A percentile compares a stretch with the other conserved stretches of the same genome.
Evolutionary conservation across 1,140 invertebrate species (phyloP).

Genomic region (Aphis craccivora): DNA sequence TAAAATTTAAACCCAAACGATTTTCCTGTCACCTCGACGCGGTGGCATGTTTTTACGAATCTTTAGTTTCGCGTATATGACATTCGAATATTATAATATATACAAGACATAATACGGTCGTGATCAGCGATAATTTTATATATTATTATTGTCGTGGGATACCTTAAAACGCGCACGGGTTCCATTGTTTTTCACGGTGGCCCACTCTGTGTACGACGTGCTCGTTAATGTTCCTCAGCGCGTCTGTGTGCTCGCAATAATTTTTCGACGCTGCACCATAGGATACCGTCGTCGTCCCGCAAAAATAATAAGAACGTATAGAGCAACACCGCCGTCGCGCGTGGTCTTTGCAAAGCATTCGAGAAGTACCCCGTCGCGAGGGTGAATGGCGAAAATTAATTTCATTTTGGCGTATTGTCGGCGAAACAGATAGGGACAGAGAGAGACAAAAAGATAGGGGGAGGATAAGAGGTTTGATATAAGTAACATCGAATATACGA

Average conservation of each 20-base stretch:
- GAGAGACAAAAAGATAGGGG: background rate
- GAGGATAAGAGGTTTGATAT: background rate
- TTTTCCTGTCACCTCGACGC: background rate
- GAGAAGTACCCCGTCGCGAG: background rate
- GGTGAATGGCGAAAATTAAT: background rate
- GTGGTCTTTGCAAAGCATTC: background rate
- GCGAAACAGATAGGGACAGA: background rate
- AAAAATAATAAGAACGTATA: background rate
- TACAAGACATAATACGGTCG: no score
- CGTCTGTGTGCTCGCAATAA: no score
- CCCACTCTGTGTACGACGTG: background rate
- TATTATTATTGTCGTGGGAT: no score
- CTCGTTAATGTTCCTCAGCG: no score
- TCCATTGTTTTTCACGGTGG: background rate
- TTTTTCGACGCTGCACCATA: background rate
- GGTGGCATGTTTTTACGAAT: background rate
- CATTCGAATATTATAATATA: no score
- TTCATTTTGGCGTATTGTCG: background rate
- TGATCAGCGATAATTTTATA: background rate
- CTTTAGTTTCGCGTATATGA: background rate
- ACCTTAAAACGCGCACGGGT: background rate
- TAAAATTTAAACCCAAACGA: background rate
- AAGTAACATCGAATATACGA: background rate
- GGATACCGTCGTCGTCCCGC: background rate
- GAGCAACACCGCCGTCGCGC: background rate